Conservation (phyloP, 2,888 invertebrate species). For the Helleia helle region DNA sequence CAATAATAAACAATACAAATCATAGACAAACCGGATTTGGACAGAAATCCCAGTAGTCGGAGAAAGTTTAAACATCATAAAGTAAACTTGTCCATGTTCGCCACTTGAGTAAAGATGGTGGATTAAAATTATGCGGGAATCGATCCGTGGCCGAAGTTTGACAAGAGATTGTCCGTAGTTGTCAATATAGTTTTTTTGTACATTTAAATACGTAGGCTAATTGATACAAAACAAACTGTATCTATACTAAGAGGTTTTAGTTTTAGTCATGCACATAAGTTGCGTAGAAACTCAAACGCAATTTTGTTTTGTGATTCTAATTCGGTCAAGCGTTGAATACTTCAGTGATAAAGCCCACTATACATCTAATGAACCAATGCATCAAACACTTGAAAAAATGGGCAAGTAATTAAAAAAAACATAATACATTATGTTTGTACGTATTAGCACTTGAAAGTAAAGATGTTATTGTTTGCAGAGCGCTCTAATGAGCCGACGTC, state of each 20-base stretch:
- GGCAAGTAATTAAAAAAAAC: conserved; percentile 4
- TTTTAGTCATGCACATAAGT: too few relatives aligned
- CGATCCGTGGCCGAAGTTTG: conserved; percentile 22
- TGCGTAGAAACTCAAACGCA: too few relatives aligned
- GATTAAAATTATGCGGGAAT: conserved; percentile 28
- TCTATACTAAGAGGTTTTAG: too few relatives aligned
- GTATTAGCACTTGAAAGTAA: conserved; percentile 14
- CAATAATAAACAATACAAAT: conserved; percentile 37
- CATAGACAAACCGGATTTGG: conserved; percentile 37
- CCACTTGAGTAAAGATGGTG: conserved; percentile 27
- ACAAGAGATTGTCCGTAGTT: too few relatives aligned
- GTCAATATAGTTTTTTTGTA: conserved; percentile 15
- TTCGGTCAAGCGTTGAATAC: conserved; percentile 7
- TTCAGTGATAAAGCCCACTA: neutral
- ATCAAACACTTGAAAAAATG: neutral
- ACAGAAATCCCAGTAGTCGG: conserved; percentile 41
- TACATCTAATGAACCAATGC: neutral
- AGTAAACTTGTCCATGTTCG: conserved; percentile 12
- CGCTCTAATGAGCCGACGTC: conserved; percentile 9
- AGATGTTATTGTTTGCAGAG: conserved; percentile 18
- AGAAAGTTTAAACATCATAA: conserved; percentile 41
- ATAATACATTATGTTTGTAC: conserved; percentile 6
- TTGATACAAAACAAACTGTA: too few relatives aligned
- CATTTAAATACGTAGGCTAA: too few relatives aligned
- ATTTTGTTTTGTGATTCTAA: too few relatives aligned